phyloP scores from a whole-genome alignment of 92 coral and sea anemone species.

The Montipora capitata region DNA sequence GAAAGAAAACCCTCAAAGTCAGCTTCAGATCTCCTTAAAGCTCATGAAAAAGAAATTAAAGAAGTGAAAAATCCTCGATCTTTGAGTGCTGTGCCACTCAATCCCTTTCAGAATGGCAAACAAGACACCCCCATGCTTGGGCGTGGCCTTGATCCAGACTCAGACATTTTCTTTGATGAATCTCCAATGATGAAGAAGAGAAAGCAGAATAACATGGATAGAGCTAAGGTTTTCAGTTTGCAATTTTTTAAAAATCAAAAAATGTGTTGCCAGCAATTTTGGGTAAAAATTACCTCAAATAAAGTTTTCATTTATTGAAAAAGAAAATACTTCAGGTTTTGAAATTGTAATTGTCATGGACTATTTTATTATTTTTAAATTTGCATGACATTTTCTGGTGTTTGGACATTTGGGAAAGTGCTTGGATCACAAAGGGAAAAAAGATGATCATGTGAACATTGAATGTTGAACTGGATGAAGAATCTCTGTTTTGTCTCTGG shows the following conservation, averaged over 20 bases:
- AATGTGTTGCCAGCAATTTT: too few relatives aligned
- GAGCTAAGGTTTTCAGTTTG: conserved; percentile 52
- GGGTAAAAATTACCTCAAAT: too few relatives aligned
- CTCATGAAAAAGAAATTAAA: conserved; percentile 69
- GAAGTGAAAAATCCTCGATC: background rate
- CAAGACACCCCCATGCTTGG: conserved; percentile 82
- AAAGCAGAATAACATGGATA: conserved; percentile 34
- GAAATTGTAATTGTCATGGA: too few relatives aligned
- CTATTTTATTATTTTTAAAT: too few relatives aligned
- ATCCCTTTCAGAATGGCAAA: conserved; percentile 7
- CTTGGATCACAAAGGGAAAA: too few relatives aligned
- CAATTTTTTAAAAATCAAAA: background rate
- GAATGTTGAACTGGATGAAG: too few relatives aligned
- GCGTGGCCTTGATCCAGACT: conserved; percentile 84
- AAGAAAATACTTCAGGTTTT: too few relatives aligned
- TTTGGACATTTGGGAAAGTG: too few relatives aligned
- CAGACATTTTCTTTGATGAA: conserved; percentile 85
- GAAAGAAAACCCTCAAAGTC: conserved; percentile 70
- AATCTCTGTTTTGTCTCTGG: too few relatives aligned
- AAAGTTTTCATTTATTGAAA: too few relatives aligned
- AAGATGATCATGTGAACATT: too few relatives aligned
- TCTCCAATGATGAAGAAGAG: conserved; percentile 48
- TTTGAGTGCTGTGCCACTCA: conserved; percentile 19
- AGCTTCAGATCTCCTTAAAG: conserved; percentile 91
- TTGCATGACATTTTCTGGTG: too few relatives aligned